Conservation (phyloP, 2,888 invertebrate species). For the Dromius quadrimaculatus region DNA sequence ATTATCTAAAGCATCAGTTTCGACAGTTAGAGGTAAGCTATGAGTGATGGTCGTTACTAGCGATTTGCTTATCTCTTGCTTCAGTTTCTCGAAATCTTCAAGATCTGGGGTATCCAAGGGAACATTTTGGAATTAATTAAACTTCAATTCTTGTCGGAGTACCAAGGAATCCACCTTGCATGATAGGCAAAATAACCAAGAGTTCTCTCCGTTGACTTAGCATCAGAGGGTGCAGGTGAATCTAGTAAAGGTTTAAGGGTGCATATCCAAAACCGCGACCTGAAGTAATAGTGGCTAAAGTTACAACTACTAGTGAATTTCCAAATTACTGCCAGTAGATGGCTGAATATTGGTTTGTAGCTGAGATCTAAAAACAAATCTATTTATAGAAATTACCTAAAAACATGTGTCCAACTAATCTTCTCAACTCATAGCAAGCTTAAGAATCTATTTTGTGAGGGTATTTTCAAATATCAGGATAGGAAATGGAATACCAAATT, state of each 20-base stretch:
- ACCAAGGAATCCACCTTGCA: not conserved
- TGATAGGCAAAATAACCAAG: not conserved
- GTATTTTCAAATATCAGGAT: no score
- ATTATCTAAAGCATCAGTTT: slow-evolving; percentile 3
- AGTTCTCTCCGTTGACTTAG: not conserved
- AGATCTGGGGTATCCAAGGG: not conserved
- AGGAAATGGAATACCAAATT: no score
- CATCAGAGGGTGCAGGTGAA: not conserved
- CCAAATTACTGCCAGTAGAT: no score
- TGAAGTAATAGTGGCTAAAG: no score
- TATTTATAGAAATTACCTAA: no score
- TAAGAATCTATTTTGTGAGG: no score
- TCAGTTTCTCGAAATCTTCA: not conserved
- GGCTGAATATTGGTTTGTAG: no score
- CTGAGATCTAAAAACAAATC: no score
- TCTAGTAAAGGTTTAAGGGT: not conserved
- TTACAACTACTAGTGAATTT: no score
- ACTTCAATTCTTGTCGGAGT: not conserved
- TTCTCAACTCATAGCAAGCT: no score
- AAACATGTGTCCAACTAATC: no score
- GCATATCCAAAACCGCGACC: no score
- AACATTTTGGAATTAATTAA: not conserved
- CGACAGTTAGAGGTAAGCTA: not conserved
- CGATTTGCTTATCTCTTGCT: slow-evolving; percentile 1
- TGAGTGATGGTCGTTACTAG: not conserved